These are phyloP conservation scores for Spodoptera picta DNA, from an alignment of 2,888 invertebrate genomes.

Conservation along the genomic window DNA sequence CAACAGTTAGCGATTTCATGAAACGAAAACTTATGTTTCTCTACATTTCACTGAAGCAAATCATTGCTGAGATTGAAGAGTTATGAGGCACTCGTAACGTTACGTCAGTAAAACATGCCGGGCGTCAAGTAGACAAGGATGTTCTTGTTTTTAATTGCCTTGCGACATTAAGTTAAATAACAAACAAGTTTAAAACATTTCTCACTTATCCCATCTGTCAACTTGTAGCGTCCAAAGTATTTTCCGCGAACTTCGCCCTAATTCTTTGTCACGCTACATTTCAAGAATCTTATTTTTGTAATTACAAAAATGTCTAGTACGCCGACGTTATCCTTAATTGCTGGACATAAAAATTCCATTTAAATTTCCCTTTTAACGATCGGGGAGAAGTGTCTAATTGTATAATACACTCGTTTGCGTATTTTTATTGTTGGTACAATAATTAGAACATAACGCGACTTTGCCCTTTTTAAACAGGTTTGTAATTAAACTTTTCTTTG, in stretches of 20 bases:
- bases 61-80: not conserved
- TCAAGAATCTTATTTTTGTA: slow-evolving; percentile 89
- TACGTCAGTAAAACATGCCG: not conserved
- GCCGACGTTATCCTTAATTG: slow-evolving; percentile 89
- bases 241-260: slow-evolving; percentile 83
- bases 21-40: slow-evolving; percentile 18
- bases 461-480: slow-evolving; percentile 79
- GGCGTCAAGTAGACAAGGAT: slow-evolving; percentile 28
- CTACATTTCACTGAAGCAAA: not conserved
- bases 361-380: slow-evolving; percentile 89
- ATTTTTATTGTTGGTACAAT: slow-evolving; percentile 88
- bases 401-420: slow-evolving; percentile 89
- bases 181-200: slow-evolving; percentile 69
- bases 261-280: slow-evolving; percentile 89
- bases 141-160: slow-evolving; percentile 40
- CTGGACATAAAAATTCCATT: slow-evolving; percentile 89
- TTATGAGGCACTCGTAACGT: not conserved
- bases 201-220: slow-evolving; percentile 79
- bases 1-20: slow-evolving; percentile 26
- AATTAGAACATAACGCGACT: slow-evolving; percentile 88
- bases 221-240: slow-evolving; percentile 74
- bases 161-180: slow-evolving; percentile 61
- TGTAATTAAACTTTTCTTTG: slow-evolving; percentile 85
- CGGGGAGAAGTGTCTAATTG: slow-evolving; percentile 88
- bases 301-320: slow-evolving; percentile 89